Evolutionary conservation across 2,888 invertebrate genomes (phyloP).

Genomic region (Cordilura impudica): DNA sequence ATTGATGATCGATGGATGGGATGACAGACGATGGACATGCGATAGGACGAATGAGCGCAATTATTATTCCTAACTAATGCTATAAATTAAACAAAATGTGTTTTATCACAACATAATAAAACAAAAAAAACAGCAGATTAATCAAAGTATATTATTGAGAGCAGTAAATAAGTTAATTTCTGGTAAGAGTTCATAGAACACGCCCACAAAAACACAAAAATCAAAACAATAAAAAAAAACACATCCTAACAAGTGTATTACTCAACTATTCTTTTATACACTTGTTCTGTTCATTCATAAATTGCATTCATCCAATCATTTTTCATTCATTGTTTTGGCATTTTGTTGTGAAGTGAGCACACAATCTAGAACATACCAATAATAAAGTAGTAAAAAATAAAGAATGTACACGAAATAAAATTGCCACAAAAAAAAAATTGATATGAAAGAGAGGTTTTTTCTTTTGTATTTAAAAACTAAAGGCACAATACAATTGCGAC

Average conservation of each 20-base stretch:
- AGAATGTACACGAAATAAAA: slow-evolving; percentile 4
- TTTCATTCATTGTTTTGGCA: slow-evolving; percentile 48
- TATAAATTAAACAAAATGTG: neutral
- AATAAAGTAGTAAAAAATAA: slow-evolving; percentile 41
- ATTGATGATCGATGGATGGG: neutral
- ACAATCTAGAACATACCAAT: slow-evolving; percentile 50
- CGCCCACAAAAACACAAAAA: slow-evolving; percentile 39
- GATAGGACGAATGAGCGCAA: neutral
- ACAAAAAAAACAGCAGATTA: slow-evolving; percentile 9
- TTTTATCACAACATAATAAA: slow-evolving; percentile 18
- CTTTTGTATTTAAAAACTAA: too few species aligned
- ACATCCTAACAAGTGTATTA: slow-evolving; percentile 1
- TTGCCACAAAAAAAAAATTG: slow-evolving; percentile 11
- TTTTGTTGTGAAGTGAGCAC: slow-evolving; percentile 37
- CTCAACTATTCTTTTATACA: slow-evolving; percentile 41
- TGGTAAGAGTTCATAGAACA: slow-evolving; percentile 22
- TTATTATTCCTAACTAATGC: neutral
- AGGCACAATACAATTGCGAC: too few species aligned
- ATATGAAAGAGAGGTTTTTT: too few species aligned
- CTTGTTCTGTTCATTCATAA: slow-evolving; percentile 43
- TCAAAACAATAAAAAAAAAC: slow-evolving; percentile 26
- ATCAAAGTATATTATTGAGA: slow-evolving; percentile 30
- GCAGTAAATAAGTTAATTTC: slow-evolving; percentile 31
- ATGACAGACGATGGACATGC: neutral
- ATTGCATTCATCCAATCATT: slow-evolving; percentile 38